Evolutionary conservation across 2,113 vertebrate genomes (phyloP).

Genomic region (Gnathonemus echidnorhynchus): DNA sequence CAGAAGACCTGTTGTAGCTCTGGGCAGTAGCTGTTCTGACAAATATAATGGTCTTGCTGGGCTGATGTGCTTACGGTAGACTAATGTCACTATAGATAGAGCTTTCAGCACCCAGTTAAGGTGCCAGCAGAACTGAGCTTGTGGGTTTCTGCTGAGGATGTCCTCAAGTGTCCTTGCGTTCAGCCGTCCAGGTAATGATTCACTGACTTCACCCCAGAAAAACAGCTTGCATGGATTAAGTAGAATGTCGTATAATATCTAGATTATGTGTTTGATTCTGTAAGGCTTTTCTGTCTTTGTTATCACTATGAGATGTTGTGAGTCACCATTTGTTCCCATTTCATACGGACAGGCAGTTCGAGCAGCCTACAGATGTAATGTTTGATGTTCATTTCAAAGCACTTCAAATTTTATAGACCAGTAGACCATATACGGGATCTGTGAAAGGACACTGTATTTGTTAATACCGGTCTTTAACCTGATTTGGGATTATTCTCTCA

Average conservation of each 20-base stretch:
- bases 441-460: neutral
- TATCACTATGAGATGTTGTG: neutral
- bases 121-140: neutral
- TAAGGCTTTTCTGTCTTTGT: neutral
- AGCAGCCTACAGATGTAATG: neutral
- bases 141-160: neutral
- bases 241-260: neutral
- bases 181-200: neutral
- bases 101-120: neutral
- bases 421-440: neutral
- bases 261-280: neutral
- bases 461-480: neutral
- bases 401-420: neutral
- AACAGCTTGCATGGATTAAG: neutral
- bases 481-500: neutral
- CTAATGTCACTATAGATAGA: neutral
- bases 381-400: neutral
- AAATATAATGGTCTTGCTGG: conserved; percentile 2
- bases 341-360: neutral
- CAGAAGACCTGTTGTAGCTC: neutral
- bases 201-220: neutral
- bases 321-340: neutral
- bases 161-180: neutral
- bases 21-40: conserved; percentile 2
- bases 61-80: neutral